Evolutionary conservation across 2,888 invertebrate species (phyloP), one percentile per base, ranked within the genome.

Genomic region (Torymus auratus): DNA sequence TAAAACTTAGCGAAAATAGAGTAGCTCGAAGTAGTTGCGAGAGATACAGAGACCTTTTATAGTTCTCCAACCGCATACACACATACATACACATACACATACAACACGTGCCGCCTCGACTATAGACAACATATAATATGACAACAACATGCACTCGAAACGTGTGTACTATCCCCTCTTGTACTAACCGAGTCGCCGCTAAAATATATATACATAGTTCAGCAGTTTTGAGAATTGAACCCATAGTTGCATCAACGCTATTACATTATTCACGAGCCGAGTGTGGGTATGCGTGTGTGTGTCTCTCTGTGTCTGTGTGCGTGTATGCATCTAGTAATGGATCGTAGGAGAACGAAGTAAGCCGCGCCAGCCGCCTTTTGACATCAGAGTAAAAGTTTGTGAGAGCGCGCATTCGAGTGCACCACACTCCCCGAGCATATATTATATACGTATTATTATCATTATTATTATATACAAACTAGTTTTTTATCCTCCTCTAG

Each of bases 291-390:
- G 41, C 3, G 28, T 28, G 3, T 28, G 28, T 28, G 7, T 28
- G 28, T 28, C 0, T 28, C 2, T 28, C 0, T 28, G 28, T 28
- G 7, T 2, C 2, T 41, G 7, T 41, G 41, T 7, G 41, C 7
- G 7, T 41, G 7, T 41, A 41, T 41, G 41, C 41, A 79, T 65
- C 69, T 78, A 28, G 70, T 41, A 73, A 79, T 73, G 77, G 65
- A 74, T 73, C 73, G 76, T 82, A 82, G 77, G 73, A 70, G 58
- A 76, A 79, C 55, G 82, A 79, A 73, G 73, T 76, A 76, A 76
- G 73, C 80, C 70, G 78, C 68, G 52, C 7, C 20, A 20, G 41
- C 41, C 41, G 7, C 41, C 41, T 41, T 41, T 41, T 41, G 5
- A 41, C 41, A n/a, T n/a, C n/a, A 41, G 41, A 41, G 41, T 41